Percentiles rank a stretch among this genome's conserved stretches.
phyloP scores from a whole-genome alignment of 1,140 invertebrate species.

The Colletes gigas region DNA sequence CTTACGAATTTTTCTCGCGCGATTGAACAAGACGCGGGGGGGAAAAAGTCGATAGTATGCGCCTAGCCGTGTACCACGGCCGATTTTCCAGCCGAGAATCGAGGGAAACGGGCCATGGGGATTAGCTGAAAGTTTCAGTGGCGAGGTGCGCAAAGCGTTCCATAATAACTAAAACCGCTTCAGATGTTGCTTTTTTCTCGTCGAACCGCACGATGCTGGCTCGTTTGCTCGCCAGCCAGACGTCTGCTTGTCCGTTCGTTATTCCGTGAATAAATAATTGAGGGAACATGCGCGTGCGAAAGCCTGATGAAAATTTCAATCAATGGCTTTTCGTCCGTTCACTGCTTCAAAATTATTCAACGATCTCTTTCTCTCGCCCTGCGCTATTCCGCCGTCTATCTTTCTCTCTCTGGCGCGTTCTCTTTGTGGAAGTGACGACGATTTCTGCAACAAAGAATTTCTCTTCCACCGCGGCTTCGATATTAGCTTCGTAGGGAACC shows the following conservation, averaged over 20 bases:
- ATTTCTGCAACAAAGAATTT: slow-evolving; percentile 12
- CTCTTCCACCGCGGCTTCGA: slow-evolving; percentile 1
- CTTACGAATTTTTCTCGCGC: too few relatives aligned
- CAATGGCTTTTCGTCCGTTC: slow-evolving; percentile 69
- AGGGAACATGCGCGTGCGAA: slow-evolving; percentile 59
- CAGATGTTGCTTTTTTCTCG: slow-evolving; percentile 9
- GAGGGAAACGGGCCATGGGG: background rate
- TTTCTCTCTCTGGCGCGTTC: background rate
- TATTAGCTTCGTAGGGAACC: slow-evolving; percentile 20
- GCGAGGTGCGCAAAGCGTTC: background rate
- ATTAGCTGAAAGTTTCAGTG: background rate
- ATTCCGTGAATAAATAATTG: slow-evolving; percentile 75
- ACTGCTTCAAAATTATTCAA: slow-evolving; percentile 66
- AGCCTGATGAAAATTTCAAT: slow-evolving; percentile 76
- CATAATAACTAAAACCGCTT: slow-evolving; percentile 16
- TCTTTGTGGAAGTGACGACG: background rate
- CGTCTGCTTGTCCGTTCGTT: slow-evolving; percentile 52
- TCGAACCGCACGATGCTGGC: background rate
- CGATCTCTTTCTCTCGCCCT: slow-evolving; percentile 32
- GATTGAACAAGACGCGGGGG: too few relatives aligned
- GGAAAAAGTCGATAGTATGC: too few relatives aligned
- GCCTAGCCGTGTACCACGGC: background rate
- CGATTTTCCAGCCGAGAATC: background rate
- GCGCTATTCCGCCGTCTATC: background rate
- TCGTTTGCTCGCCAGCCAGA: slow-evolving; percentile 15